Conservation (phyloP, 1,140 invertebrate genomes). For the Drosophila lacteicornis region DNA sequence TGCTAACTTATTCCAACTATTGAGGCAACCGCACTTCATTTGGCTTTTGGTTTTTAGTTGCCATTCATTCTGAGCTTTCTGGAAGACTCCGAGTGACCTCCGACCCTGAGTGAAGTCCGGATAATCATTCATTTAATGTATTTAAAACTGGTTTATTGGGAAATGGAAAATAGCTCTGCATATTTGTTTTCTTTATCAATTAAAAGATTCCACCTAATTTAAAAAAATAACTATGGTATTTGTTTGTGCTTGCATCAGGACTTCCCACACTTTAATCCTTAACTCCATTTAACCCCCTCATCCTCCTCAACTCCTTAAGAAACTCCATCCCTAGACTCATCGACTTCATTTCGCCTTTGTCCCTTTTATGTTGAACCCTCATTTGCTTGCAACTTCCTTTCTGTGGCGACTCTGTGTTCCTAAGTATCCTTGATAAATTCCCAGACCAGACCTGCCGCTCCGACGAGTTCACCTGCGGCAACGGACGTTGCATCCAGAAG, state of each 20-base stretch:
- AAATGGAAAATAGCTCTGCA: background rate
- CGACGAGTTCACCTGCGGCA: slow-evolving; percentile 95
- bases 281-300: background rate
- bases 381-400: slow-evolving; percentile 27
- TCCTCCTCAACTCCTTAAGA: background rate
- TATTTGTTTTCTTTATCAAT: background rate
- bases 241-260: background rate
- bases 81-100: slow-evolving; percentile 3
- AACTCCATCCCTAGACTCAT: background rate
- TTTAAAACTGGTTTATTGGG: background rate
- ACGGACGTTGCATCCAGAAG: slow-evolving; percentile 94
- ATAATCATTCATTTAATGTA: slow-evolving; percentile 14
- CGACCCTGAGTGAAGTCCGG: background rate
- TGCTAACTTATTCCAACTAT: slow-evolving; percentile 37
- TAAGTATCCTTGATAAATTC: slow-evolving; percentile 47
- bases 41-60: slow-evolving; percentile 29
- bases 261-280: background rate
- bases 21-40: slow-evolving; percentile 45
- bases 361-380: background rate
- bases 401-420: slow-evolving; percentile 4
- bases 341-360: slow-evolving; percentile 26
- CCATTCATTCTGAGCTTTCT: slow-evolving; percentile 7
- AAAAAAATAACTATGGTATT: background rate
- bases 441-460: slow-evolving; percentile 93
- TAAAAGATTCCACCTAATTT: slow-evolving; percentile 7